Conservation (phyloP, 1,140 invertebrate species). For the Drosophila carrolli region DNA sequence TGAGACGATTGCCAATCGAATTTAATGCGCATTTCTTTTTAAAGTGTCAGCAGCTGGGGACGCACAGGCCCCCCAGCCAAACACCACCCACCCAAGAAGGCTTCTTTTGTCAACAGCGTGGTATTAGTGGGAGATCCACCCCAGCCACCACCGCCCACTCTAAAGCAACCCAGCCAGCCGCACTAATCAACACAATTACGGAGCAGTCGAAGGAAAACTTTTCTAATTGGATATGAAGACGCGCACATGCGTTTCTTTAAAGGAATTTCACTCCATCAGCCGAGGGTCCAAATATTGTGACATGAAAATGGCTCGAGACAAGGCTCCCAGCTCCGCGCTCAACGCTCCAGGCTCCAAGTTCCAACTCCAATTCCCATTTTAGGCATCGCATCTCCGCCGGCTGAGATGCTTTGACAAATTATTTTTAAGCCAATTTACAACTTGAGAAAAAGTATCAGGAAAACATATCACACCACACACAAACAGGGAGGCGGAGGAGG, state of each 20-base stretch:
- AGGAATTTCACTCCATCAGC: slow-evolving; percentile 64
- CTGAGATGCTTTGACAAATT: slow-evolving; percentile 83
- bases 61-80: slow-evolving; percentile 14
- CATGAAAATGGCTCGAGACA: slow-evolving; percentile 62
- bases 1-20: slow-evolving; percentile 61
- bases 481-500: background rate
- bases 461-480: slow-evolving; percentile 73
- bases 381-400: slow-evolving; percentile 46
- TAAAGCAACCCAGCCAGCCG: slow-evolving; percentile 60
- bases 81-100: slow-evolving; percentile 3
- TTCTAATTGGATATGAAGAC: slow-evolving; percentile 83
- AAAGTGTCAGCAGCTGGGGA: slow-evolving; percentile 56
- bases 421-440: slow-evolving; percentile 84
- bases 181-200: slow-evolving; percentile 82
- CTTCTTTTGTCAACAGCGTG: slow-evolving; percentile 31
- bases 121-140: background rate
- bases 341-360: slow-evolving; percentile 16
- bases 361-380: slow-evolving; percentile 43
- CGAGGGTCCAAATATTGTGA: slow-evolving; percentile 76
- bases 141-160: slow-evolving; percentile 5
- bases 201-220: slow-evolving; percentile 76
- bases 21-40: slow-evolving; percentile 61
- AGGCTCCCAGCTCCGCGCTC: slow-evolving; percentile 9
- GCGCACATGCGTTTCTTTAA: slow-evolving; percentile 81
- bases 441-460: slow-evolving; percentile 81